Base-by-base conservation (phyloP, 2,888 invertebrate species). In the Catotricha subobsoleta region DNA sequence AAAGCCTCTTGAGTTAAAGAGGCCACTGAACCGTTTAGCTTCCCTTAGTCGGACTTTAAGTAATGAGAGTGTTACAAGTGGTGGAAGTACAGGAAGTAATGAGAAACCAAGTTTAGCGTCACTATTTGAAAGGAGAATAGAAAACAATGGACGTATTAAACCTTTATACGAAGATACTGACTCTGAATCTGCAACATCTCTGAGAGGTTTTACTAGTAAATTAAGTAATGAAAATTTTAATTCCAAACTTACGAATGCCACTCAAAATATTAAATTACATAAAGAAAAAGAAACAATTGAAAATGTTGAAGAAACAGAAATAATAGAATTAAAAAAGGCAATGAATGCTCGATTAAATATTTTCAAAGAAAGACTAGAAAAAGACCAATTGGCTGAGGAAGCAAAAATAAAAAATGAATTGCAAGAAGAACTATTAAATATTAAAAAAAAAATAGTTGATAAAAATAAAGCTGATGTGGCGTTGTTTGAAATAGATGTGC, bases 111-210 rank as follows among this genome's bases (percentile, higher is more conserved):
- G 13, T 28, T 35, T 40, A 27, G 13, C 25, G 7, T 34, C 21
- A n/a, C 6, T 42, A 8, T 42, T 42, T 10, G 43, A 40, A 23
- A 25, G 31, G 1, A 39, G 42, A 41, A 33, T n/a, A 15, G 31
- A 18, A 12, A 38, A 41, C 8, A 31, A 28, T 40, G 27, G 28
- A 4, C 18, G 20, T 13, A 42, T 57, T 1, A 56, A 55, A 43
- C 56, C 59, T 0, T 47, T 61, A 3, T 60, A 62, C 39, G 60
- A 62, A 34, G 60, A 62, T 40, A 60, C 59, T 1, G 61, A 62
- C 42, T 60, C 61, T 1, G 61, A 62, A 28, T 61, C 61, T 1
- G 58, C 57, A 43, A 56, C 25, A 12, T 36, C 36, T 10, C 13
- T 36, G 15, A 21, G 13, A 25, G 23, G 25, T 25, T 13, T 23